Percentiles rank a stretch among this genome's conserved stretches.
Evolutionary conservation across 2,113 vertebrate genomes (phyloP).

Genomic region (Phalacrocorax carbo): DNA sequence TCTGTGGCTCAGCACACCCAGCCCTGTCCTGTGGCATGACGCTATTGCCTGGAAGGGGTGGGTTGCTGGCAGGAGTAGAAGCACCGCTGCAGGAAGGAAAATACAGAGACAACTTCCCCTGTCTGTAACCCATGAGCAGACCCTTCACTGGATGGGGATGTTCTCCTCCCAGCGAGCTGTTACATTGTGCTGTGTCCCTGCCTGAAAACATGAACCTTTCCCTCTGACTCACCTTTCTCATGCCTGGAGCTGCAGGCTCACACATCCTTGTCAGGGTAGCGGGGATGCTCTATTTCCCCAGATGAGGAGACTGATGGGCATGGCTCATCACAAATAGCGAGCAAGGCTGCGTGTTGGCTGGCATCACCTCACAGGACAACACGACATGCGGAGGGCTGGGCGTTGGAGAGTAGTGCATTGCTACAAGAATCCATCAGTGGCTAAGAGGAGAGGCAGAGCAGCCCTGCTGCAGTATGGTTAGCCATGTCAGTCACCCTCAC

Average conservation of each 20-base stretch:
- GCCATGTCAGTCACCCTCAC: background rate
- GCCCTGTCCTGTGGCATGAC: fast-evolving
- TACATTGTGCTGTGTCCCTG: background rate
- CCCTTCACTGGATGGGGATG: background rate
- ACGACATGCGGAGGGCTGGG: background rate
- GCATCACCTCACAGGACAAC: background rate
- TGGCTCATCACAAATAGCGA: background rate
- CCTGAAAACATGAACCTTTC: background rate
- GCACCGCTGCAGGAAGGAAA: background rate
- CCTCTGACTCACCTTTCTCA: background rate
- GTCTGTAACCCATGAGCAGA: background rate
- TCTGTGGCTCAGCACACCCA: background rate
- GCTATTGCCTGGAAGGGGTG: background rate
- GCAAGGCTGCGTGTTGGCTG: background rate
- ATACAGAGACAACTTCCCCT: background rate
- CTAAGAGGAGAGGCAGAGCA: background rate
- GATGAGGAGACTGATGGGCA: background rate
- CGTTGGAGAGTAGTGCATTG: background rate
- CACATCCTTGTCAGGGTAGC: background rate
- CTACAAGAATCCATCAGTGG: background rate
- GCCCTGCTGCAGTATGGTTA: background rate
- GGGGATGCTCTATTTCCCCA: background rate
- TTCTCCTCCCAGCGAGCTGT: background rate
- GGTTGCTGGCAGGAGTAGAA: background rate
- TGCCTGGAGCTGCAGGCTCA: background rate